These are phyloP conservation scores for Cydia pomonella DNA, from an alignment of 1,140 invertebrate species.

Conservation along the genomic window DNA sequence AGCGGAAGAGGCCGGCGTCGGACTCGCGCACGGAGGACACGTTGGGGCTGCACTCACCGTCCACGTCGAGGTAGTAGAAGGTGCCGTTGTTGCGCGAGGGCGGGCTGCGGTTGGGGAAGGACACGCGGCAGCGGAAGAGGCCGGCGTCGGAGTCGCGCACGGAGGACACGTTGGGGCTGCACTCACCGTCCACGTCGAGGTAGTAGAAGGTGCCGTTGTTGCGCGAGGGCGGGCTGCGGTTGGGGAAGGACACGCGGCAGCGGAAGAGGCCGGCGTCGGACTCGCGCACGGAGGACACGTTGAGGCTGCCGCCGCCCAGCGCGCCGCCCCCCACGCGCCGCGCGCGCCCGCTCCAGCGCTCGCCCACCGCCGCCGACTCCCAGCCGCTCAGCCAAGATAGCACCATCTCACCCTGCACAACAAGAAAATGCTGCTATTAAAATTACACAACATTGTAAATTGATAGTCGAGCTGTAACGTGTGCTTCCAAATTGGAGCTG, in stretches of 20 bases:
- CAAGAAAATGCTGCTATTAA: too few species aligned
- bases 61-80: conserved; percentile 92
- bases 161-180: too few species aligned
- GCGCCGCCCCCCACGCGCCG: conserved; percentile 84
- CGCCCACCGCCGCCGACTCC: conserved; percentile 78
- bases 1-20: too few species aligned
- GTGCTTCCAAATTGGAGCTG: too few species aligned
- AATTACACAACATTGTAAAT: not conserved
- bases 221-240: conserved; percentile 89
- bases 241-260: conserved; percentile 93
- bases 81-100: conserved; percentile 92
- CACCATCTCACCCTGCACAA: conserved; percentile 85
- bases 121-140: too few species aligned
- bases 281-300: conserved; percentile 93
- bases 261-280: conserved; percentile 96
- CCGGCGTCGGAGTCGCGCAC: too few species aligned
- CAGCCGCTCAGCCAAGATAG: conserved; percentile 92
- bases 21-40: too few species aligned
- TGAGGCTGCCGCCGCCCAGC: conserved; percentile 90
- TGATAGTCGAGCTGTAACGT: too few species aligned
- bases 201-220: conserved; percentile 95
- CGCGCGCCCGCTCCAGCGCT: conserved; percentile 89
- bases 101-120: conserved; percentile 93
- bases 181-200: conserved; percentile 91
- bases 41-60: conserved; percentile 82